These are phyloP conservation scores for Ophioderma brevispina DNA, from an alignment of 35 echinoderm and acorn worm species.

Conservation along the genomic window DNA sequence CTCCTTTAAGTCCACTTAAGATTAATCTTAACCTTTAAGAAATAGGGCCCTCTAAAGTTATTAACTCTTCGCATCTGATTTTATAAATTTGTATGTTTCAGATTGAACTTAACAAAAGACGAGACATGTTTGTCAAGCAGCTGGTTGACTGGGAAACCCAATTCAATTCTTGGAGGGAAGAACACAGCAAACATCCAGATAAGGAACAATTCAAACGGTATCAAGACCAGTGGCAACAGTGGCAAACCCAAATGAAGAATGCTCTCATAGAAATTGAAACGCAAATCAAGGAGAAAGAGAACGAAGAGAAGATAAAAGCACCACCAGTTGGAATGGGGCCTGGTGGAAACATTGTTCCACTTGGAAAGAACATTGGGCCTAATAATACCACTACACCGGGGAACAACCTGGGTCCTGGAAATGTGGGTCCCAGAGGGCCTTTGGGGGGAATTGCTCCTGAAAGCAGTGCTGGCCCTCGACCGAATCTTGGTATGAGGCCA, in stretches of 20 bases:
- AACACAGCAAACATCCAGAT: not conserved
- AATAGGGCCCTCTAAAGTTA: no score
- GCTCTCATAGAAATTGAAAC: not conserved
- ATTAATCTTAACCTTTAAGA: no score
- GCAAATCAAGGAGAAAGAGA: not conserved
- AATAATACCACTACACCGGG: not conserved
- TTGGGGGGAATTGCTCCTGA: not conserved
- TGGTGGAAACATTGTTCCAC: not conserved
- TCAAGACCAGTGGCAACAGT: slow-evolving; percentile 1
- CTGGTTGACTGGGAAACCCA: not conserved
- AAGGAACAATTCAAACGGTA: slow-evolving; percentile 1
- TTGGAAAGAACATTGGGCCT: not conserved
- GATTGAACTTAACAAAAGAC: not conserved
- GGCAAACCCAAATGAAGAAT: not conserved
- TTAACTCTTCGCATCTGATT: no score
- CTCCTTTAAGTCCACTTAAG: no score
- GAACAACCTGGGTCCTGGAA: not conserved
- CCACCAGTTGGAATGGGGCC: not conserved
- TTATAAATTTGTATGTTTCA: no score
- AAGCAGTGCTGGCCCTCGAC: not conserved
- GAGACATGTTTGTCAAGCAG: not conserved
- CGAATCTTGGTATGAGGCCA: no score
- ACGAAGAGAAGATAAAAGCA: not conserved
- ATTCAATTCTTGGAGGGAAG: not conserved
- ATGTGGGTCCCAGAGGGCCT: not conserved